phyloP scores from a whole-genome alignment of 2,113 vertebrate species.

The Seriola rivoliana region DNA sequence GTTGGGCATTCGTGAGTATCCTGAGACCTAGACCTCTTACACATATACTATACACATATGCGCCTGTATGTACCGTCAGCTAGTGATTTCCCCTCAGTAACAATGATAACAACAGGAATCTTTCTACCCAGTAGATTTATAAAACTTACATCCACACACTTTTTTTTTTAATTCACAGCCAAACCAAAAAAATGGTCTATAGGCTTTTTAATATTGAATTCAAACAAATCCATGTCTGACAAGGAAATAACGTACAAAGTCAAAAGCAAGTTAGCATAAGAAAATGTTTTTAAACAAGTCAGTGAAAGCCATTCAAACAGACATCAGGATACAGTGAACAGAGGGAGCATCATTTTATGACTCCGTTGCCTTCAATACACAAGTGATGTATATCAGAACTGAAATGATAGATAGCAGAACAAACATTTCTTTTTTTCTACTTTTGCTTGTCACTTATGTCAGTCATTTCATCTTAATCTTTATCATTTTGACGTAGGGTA shows the following conservation, averaged over 20 bases:
- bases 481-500: not conserved
- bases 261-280: constrained; percentile 4
- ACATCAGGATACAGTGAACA: not conserved
- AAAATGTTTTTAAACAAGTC: not conserved
- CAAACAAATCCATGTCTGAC: not conserved
- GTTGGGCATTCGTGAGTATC: constrained; percentile 43
- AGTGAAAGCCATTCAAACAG: not conserved
- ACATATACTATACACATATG: constrained; percentile 33
- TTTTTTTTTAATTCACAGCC: not conserved
- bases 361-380: not conserved
- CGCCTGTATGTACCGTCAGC: not conserved
- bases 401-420: constrained; percentile 4
- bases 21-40: constrained; percentile 6
- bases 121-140: not conserved
- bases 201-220: not conserved
- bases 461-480: not conserved
- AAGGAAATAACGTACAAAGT: not conserved
- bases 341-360: constrained; percentile 2
- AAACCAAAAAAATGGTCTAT: not conserved
- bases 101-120: not conserved
- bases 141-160: not conserved
- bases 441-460: not conserved
- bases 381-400: constrained; percentile 9
- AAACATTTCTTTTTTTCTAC: constrained; percentile 6
- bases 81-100: not conserved